Evolutionary conservation across 2,888 invertebrate species (phyloP).

Genomic region (Myopa tessellatipennis): DNA sequence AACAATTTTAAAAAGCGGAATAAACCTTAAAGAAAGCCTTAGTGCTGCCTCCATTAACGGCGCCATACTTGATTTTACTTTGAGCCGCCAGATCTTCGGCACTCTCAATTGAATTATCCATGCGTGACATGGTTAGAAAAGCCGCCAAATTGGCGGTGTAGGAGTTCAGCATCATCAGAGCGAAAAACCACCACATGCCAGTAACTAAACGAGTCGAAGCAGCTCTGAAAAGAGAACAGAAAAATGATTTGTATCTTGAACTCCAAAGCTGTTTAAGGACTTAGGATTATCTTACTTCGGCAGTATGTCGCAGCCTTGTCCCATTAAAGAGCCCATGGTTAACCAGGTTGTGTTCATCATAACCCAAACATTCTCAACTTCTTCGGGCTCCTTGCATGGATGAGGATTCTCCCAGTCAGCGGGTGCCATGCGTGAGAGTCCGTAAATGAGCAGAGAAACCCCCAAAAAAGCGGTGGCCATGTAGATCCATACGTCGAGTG

Average conservation of each 20-base stretch:
- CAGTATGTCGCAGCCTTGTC: constrained; percentile 91
- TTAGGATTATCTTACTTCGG: constrained; percentile 76
- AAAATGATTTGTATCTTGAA: not conserved
- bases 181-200: constrained; percentile 95
- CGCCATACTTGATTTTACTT: constrained; percentile 96
- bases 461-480: constrained; percentile 88
- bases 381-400: constrained; percentile 87
- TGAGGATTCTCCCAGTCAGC: constrained; percentile 95
- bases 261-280: too few species aligned
- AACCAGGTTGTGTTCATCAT: constrained; percentile 93
- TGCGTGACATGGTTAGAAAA: constrained; percentile 87
- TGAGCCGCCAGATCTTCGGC: constrained; percentile 94
- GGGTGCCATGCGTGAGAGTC: constrained; percentile 86
- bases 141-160: constrained; percentile 96
- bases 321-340: constrained; percentile 90
- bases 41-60: constrained; percentile 90
- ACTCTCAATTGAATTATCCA: constrained; percentile 79
- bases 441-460: constrained; percentile 85
- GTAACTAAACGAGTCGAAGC: constrained; percentile 89
- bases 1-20: too few species aligned
- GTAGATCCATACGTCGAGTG: constrained; percentile 90
- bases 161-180: constrained; percentile 89
- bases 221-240: constrained; percentile 73
- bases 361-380: constrained; percentile 89
- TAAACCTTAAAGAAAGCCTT: constrained; percentile 87